Percentiles rank a stretch among this genome's conserved stretches.
These are phyloP conservation scores for Tetrax tetrax DNA, from an alignment of 2,113 vertebrate genomes.

Conservation along the genomic window DNA sequence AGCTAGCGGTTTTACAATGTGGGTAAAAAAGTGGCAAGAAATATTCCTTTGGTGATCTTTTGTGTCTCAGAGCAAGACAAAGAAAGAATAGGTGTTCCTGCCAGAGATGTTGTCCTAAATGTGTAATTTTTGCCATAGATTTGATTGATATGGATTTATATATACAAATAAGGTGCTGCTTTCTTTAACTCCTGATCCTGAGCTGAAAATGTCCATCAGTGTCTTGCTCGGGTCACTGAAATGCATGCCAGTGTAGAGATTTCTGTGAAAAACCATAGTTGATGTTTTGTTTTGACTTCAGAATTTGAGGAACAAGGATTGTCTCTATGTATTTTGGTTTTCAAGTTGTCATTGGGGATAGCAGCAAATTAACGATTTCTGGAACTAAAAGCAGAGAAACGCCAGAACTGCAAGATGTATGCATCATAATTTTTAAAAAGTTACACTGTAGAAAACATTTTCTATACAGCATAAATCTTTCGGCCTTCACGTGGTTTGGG, in stretches of 20 bases:
- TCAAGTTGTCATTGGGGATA: background rate
- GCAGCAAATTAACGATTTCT: background rate
- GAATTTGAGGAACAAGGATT: background rate
- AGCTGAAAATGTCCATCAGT: fast-evolving
- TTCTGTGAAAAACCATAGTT: background rate
- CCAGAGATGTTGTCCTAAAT: background rate
- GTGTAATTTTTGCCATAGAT: background rate
- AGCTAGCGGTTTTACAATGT: background rate
- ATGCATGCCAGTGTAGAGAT: fast-evolving
- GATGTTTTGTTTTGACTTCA: background rate
- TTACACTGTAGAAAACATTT: background rate
- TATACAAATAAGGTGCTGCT: background rate
- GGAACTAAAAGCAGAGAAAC: background rate
- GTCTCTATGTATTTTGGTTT: fast-evolving
- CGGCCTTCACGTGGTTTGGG: background rate
- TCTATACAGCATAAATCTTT: background rate
- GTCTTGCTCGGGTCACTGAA: background rate
- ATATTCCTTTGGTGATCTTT: background rate
- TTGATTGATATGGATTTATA: background rate
- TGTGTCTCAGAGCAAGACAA: background rate
- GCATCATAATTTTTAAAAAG: background rate
- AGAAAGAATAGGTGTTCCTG: background rate
- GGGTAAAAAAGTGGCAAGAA: background rate
- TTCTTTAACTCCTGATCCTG: background rate
- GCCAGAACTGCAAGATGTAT: background rate